A percentile compares a stretch with the other conserved stretches of the same genome.
Evolutionary conservation across 2,797 vertebrate species (phyloP).

Genomic region (Acipenser ruthenus): DNA sequence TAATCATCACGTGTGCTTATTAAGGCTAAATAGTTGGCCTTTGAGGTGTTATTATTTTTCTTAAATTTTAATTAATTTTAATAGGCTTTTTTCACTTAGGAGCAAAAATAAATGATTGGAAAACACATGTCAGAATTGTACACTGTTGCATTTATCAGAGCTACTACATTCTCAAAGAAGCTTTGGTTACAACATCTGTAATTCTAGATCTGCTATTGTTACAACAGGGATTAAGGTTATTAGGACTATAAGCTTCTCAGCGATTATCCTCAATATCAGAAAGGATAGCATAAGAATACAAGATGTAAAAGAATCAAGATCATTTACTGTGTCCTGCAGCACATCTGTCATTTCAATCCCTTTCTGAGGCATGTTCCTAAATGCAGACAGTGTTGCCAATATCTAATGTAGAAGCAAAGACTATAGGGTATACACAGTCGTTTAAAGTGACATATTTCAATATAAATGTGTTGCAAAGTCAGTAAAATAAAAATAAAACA

Average conservation of each 20-base stretch:
- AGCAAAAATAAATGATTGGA: too few species aligned
- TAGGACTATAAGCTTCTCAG: slow-evolving; percentile 49
- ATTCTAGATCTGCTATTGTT: slow-evolving; percentile 43
- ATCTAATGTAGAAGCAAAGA: too few species aligned
- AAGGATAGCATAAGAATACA: slow-evolving; percentile 26
- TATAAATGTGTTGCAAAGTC: too few species aligned
- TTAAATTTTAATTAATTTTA: too few species aligned
- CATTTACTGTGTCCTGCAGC: slow-evolving; percentile 17
- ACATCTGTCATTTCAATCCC: slow-evolving; percentile 47
- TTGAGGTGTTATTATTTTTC: too few species aligned
- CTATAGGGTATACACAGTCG: too few species aligned
- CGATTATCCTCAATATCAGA: slow-evolving; percentile 53
- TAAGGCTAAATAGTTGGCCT: too few species aligned
- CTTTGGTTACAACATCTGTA: slow-evolving; percentile 42
- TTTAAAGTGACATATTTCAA: too few species aligned
- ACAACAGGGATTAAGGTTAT: slow-evolving; percentile 61
- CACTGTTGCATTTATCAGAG: slow-evolving; percentile 22
- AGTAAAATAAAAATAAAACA: too few species aligned
- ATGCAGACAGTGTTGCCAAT: not conserved
- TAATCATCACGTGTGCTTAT: too few species aligned
- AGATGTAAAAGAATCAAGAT: slow-evolving; percentile 48
- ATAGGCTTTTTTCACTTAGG: too few species aligned
- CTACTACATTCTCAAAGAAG: slow-evolving; percentile 23
- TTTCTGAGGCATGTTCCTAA: slow-evolving; percentile 24
- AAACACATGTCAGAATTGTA: too few species aligned